A percentile compares a stretch with the other conserved stretches of the same genome.
These are phyloP conservation scores for Amaurobius ferox DNA, from an alignment of 2,888 invertebrate species.

Conservation along the genomic window DNA sequence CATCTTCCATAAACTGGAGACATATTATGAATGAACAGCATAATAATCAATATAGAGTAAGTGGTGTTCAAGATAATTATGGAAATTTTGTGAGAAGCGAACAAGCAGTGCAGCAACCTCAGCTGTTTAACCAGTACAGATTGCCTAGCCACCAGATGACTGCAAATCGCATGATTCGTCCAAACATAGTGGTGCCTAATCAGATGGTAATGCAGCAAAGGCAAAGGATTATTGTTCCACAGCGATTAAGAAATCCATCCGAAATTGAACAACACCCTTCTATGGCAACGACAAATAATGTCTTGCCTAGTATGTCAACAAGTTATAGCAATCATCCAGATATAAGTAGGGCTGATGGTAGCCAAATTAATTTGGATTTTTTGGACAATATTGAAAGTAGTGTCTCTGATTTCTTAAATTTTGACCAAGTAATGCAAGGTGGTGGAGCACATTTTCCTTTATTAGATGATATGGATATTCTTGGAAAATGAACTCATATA, in stretches of 20 bases:
- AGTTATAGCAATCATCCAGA: slow-evolving; percentile 72
- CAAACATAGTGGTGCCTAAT: slow-evolving; percentile 76
- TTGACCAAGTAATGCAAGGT: slow-evolving; percentile 83
- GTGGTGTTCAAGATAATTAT: slow-evolving; percentile 74
- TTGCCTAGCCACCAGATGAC: slow-evolving; percentile 19
- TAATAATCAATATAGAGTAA: slow-evolving; percentile 72
- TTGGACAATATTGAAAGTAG: slow-evolving; percentile 83
- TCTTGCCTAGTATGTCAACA: slow-evolving; percentile 20
- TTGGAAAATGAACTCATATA: slow-evolving; percentile 52
- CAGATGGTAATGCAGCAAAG: slow-evolving; percentile 75
- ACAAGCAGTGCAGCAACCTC: slow-evolving; percentile 76
- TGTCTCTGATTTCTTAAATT: slow-evolving; percentile 87
- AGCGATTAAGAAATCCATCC: slow-evolving; percentile 76
- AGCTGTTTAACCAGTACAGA: slow-evolving; percentile 74
- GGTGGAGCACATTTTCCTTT: slow-evolving; percentile 75
- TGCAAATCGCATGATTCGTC: slow-evolving; percentile 73
- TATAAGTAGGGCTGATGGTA: slow-evolving; percentile 74
- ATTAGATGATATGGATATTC: slow-evolving; percentile 75
- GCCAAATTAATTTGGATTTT: slow-evolving; percentile 88
- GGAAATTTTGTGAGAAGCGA: slow-evolving; percentile 23
- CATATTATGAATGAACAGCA: slow-evolving; percentile 80
- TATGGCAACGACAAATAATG: slow-evolving; percentile 57
- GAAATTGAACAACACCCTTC: slow-evolving; percentile 71
- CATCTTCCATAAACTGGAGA: slow-evolving; percentile 79
- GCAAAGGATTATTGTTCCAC: slow-evolving; percentile 32